phyloP scores from a whole-genome alignment of 2,888 invertebrate species.

The Epistrophe eligans region DNA sequence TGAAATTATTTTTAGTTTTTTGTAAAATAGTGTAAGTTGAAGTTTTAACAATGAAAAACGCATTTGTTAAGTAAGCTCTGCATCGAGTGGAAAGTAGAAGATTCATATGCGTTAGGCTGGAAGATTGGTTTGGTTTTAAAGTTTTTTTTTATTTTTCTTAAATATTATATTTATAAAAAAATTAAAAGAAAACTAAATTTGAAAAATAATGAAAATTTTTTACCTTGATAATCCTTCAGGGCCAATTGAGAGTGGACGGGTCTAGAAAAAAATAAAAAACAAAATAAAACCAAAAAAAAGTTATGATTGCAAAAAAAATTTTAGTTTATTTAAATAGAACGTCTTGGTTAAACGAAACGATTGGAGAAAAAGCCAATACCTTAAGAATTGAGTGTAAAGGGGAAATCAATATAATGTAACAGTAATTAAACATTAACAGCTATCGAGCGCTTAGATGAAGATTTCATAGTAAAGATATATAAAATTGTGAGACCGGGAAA shows the following conservation, averaged over 20 bases:
- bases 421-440: no score
- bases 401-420: no score
- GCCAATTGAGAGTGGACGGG: conserved; percentile 83
- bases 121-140: conserved; percentile 27
- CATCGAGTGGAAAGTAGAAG: conserved; percentile 34
- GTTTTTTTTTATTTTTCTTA: conserved; percentile 36
- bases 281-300: neutral
- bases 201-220: conserved; percentile 44
- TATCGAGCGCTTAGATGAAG: no score
- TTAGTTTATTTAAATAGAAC: no score
- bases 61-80: conserved; percentile 41
- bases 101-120: conserved; percentile 53
- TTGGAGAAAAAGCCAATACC: no score
- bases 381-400: no score
- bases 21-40: conserved; percentile 46
- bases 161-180: neutral
- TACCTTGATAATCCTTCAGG: conserved; percentile 84
- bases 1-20: conserved; percentile 8
- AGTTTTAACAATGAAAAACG: conserved; percentile 69
- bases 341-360: no score
- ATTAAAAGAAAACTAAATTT: neutral
- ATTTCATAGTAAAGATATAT: no score
- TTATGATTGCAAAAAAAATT: neutral
- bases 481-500: no score
- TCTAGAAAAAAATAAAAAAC: conserved; percentile 79